Evolutionary conservation across 2,888 invertebrate species (phyloP).

Genomic region (Adelphocoris suturalis): DNA sequence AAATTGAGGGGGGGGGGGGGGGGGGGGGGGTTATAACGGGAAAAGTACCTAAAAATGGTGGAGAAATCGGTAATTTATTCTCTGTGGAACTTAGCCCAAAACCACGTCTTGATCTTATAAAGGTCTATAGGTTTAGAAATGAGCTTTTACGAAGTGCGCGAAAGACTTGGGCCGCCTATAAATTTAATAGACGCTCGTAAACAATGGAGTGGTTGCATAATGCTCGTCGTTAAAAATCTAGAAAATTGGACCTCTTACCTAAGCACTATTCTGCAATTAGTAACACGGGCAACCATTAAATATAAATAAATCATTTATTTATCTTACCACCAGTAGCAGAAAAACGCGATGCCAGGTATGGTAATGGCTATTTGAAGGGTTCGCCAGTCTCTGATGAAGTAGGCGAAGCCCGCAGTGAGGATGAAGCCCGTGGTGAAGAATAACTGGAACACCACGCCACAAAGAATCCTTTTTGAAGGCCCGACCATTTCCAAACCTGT

Average conservation of each 20-base stretch:
- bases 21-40: no score
- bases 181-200: neutral
- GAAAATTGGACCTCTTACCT: neutral
- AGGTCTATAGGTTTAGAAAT: no score
- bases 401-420: constrained; percentile 84
- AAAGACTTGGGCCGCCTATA: neutral
- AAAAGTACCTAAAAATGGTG: no score
- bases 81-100: no score
- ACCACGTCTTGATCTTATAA: no score
- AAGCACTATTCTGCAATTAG: neutral
- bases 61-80: no score
- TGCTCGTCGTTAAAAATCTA: neutral
- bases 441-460: constrained; percentile 86
- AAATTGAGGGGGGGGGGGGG: no score
- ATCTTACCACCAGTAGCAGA: constrained; percentile 84
- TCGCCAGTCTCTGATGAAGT: constrained; percentile 85
- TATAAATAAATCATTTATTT: neutral
- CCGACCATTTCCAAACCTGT: constrained; percentile 86
- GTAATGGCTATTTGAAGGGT: constrained; percentile 85
- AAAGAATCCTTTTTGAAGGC: constrained; percentile 84
- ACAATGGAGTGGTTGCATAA: neutral
- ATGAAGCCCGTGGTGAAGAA: constrained; percentile 88
- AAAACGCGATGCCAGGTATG: constrained; percentile 84
- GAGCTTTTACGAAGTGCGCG: no score
- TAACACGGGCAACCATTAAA: neutral